Evolutionary conservation across 2,797 vertebrate species (phyloP), one percentile per base, ranked within the genome.

Genomic region (Halcyon smyrnensis): DNA sequence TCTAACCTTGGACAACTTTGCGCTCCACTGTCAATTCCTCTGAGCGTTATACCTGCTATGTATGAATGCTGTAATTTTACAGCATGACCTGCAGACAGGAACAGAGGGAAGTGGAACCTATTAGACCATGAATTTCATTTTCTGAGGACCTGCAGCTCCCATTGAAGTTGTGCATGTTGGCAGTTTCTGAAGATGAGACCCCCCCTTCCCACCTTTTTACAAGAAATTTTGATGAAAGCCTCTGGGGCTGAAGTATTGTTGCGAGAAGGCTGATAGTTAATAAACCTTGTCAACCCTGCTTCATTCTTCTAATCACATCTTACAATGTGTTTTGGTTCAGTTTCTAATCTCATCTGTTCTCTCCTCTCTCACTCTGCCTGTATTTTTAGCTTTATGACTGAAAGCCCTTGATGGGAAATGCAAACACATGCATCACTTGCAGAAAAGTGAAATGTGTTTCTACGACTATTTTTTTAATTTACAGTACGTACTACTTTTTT

Each of bases 11-110:
- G 16, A 41, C 63, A 78, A 65, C 39, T 87, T 94, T 84, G 69
- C 59, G 41, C 69, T 96, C 71, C 32, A 15, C 71, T 86, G 65
- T 60, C 93, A 94, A 74, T 85, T 93, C 87, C 84, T 93, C 71
- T 95, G 53, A 96, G 76, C 6, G 1, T 67, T 96, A 81, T 41
- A 84, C 84, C 86, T 94, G 73, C 74, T 97, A 91, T 97, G 96
- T 91, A 94, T 93, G 91, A 98, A 89, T 88, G 84, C 87, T 93
- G 23, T 94, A 93, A 96, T 93, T 97, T 94, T 94, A 86, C 62
- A 96, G 57, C 71, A 62, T 60, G 95, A 91, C 70, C 82, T 95
- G 60, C 69, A 91, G 76, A 90, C 78, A 70, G 65, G 84, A 90
- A 74, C 69, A 88, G 79, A 97, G 34, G 77, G 70, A 88, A 95